These are phyloP conservation scores for Oxycera nigricornis DNA, from an alignment of 2,888 invertebrate species.

Conservation along the genomic window DNA sequence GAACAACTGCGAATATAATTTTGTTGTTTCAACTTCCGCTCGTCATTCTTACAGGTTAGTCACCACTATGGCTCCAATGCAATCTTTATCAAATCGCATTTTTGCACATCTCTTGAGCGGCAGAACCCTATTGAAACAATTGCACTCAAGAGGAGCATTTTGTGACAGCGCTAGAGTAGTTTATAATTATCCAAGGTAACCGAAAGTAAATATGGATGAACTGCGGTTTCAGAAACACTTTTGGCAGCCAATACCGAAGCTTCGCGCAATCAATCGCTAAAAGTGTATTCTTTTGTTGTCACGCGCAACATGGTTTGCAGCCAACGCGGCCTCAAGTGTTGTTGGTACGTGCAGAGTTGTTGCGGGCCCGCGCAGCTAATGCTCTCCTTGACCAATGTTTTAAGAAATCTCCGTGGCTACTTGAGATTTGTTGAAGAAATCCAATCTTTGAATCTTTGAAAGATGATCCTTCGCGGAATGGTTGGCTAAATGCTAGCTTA, in stretches of 20 bases:
- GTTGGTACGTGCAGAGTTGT: neutral
- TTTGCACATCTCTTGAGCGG: slow-evolving; percentile 18
- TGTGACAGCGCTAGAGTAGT: slow-evolving; percentile 32
- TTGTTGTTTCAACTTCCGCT: too few relatives aligned
- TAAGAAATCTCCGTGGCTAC: neutral
- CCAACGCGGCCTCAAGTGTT: slow-evolving; percentile 4
- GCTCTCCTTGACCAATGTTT: slow-evolving; percentile 20
- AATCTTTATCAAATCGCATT: neutral
- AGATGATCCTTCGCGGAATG: slow-evolving; percentile 18
- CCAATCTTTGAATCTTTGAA: neutral
- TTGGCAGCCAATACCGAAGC: neutral
- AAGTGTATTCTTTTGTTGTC: slow-evolving; percentile 29
- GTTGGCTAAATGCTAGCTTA: neutral
- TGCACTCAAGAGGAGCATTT: slow-evolving; percentile 26
- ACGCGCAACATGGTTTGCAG: slow-evolving; percentile 15
- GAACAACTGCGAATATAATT: too few relatives aligned
- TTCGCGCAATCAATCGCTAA: slow-evolving; percentile 20
- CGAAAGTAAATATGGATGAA: slow-evolving; percentile 26
- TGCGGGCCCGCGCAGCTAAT: too few relatives aligned
- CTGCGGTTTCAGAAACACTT: neutral
- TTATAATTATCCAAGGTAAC: slow-evolving; percentile 36
- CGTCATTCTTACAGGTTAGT: too few relatives aligned
- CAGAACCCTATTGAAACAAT: slow-evolving; percentile 38
- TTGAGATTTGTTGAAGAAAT: neutral
- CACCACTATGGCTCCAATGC: neutral